Evolutionary conservation across 2,888 invertebrate genomes (phyloP).

Genomic region (Cosmia trapezina): DNA sequence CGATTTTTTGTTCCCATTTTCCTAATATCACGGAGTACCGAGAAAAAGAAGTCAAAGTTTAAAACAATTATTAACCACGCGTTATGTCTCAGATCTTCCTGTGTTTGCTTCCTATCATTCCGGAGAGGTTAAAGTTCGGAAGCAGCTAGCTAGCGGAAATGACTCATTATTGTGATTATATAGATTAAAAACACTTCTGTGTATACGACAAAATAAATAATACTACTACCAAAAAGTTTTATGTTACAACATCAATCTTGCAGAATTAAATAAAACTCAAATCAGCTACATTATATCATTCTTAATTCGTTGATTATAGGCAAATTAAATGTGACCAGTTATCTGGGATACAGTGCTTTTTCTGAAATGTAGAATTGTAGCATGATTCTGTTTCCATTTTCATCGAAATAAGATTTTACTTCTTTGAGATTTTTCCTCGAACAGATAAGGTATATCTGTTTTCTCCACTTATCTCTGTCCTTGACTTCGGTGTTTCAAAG

Average conservation of each 20-base stretch:
- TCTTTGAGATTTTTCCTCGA: not conserved
- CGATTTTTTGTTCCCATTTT: not conserved
- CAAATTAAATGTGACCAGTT: too few species aligned
- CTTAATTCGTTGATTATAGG: too few species aligned
- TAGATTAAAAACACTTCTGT: not conserved
- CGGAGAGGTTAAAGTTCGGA: slow-evolving; percentile 4
- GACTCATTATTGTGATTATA: not conserved
- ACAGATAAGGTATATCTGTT: too few species aligned
- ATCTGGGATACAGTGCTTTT: not conserved
- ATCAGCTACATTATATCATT: not conserved
- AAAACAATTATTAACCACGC: not conserved
- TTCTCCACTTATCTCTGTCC: not conserved
- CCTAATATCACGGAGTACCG: not conserved
- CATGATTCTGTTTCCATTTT: not conserved
- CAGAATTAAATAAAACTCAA: not conserved
- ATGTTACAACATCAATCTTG: not conserved
- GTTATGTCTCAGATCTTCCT: not conserved
- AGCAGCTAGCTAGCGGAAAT: slow-evolving; percentile 2
- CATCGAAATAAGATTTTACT: not conserved
- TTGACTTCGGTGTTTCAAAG: slow-evolving; percentile 4
- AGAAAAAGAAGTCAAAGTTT: not conserved
- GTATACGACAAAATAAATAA: not conserved
- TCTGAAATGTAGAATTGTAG: not conserved
- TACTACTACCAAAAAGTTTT: not conserved
- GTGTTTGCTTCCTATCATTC: not conserved